These are phyloP conservation scores for Dendrocincla fuliginosa DNA, from an alignment of 2,797 vertebrate species.

Conservation along the genomic window DNA sequence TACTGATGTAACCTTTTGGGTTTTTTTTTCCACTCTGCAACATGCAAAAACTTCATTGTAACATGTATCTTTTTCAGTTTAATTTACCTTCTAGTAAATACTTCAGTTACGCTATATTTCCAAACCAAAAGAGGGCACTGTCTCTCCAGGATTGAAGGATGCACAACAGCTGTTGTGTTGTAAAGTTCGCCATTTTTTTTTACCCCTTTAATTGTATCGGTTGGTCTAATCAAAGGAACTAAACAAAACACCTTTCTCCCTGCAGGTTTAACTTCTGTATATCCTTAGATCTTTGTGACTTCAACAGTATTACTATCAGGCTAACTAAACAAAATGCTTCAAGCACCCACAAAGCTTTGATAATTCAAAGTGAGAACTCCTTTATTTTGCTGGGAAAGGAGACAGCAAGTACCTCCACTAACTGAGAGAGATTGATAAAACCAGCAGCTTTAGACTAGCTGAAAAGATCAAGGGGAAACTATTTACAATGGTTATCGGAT, in stretches of 20 bases:
- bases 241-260: not conserved
- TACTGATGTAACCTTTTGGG: no score
- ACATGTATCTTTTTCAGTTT: not conserved
- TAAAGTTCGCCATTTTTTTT: not conserved
- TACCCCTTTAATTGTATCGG: not conserved
- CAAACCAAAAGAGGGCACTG: conserved; percentile 61
- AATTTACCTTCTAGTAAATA: not conserved
- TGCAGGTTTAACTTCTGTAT: not conserved
- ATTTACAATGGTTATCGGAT: not conserved
- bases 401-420: not conserved
- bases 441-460: accelerated
- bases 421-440: not conserved
- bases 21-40: not conserved
- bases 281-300: not conserved
- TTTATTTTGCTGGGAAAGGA: not conserved
- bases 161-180: not conserved
- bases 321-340: not conserved
- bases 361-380: not conserved
- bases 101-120: not conserved
- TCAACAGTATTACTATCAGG: not conserved
- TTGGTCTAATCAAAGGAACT: not conserved
- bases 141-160: not conserved
- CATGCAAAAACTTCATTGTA: not conserved
- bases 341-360: not conserved
- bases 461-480: not conserved